Base-by-base conservation (phyloP, 1,140 invertebrate species). In the Calephelis nemesis region DNA sequence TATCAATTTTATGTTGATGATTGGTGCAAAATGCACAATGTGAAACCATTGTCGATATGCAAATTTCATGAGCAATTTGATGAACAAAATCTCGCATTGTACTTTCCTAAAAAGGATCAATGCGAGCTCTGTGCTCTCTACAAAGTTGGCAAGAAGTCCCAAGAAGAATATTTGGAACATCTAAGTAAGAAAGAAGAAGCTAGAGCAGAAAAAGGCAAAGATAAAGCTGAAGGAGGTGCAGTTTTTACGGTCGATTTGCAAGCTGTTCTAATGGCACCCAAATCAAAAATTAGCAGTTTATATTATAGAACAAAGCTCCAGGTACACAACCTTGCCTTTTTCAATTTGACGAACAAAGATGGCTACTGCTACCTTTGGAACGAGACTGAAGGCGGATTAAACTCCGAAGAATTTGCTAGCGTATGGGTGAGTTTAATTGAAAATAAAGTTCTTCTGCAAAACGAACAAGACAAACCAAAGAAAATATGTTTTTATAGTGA, bases 261-360 rank as follows among this genome's bases (percentile, higher is more conserved):
- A n/a, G 69, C 72, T 10, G 72, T 69, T 58, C 19, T 74, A 12
- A 63, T 65, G 50, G 67, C 67, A 49, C 71, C 74, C 45, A 63
- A 67, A 67, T 71, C 62, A 12, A 73, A 73, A 52, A 50, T 69
- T 39, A 62, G 42, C 48, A 62, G n/a, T 15, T 58, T 65, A n/a
- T 74, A 74, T 42, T 76, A 76, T 69, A 74, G 15, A 71, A 73
- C 74, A 13, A 75, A 75, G 45, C 65, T 76, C 12, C 45, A 64
- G 39, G 45, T 72, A 42, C 72, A 74, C 62, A 77, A 74, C 63
- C 48, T 68, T 47, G 13, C 39, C 7, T 65, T 75, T 50, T 72
- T 47, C 65, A 62, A 76, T 62, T 62, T 73, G 47, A 73, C 73
- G n/a, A 76, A 49, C 19, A 71, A 58, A 54, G 74, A 50, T 58